Evolutionary conservation across 2,113 vertebrate species (phyloP), one percentile per base, ranked within the genome.

Genomic region (Menura novaehollandiae): DNA sequence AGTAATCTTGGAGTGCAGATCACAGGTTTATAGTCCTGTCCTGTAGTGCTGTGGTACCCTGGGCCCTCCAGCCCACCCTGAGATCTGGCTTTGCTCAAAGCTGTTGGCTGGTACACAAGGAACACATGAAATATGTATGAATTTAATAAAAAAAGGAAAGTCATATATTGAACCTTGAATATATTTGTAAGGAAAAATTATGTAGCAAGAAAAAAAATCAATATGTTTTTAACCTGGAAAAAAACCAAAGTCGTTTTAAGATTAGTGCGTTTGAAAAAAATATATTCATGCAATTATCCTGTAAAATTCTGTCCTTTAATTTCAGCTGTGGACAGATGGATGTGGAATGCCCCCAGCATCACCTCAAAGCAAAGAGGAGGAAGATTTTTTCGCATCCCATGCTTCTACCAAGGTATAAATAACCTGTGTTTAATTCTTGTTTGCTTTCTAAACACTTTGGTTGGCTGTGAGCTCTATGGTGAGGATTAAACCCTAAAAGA

Each of bases 371-470:
- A 99, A 99, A 95, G 99, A 99, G 37, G 98, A 99, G 43, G 98
- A 99, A 55, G 99, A 99, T 68, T 99, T 99, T 93, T 99, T 99
- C 97, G 98, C 98, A 59, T 97, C 99, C 32, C 99, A 98, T 28
- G 97, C 74, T 56, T 92, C 97, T 92, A 67, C 94, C 19, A 97
- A 97, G 98, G 98, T 98, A 97, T 16, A 92, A 66, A 39, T 74
- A 51, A 33, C 13, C 30, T 85, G 17, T 24, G 11, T 73, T 24
- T 74, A 26, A 24, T 84, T 92, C 64, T 76, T 68, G 15, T 44
- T 91, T 75, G 23, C 30, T 85, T 88, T 89, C 64, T 73, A 15
- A 75, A 39, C 11, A 1, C 10, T 77, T 73, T 12, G 11, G 12
- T 59, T 89, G 60, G 18, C 20, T 79, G 4, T 73, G 43, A 90